Evolutionary conservation across 2,797 vertebrate genomes (phyloP).

Genomic region (Poecilia velifera): DNA sequence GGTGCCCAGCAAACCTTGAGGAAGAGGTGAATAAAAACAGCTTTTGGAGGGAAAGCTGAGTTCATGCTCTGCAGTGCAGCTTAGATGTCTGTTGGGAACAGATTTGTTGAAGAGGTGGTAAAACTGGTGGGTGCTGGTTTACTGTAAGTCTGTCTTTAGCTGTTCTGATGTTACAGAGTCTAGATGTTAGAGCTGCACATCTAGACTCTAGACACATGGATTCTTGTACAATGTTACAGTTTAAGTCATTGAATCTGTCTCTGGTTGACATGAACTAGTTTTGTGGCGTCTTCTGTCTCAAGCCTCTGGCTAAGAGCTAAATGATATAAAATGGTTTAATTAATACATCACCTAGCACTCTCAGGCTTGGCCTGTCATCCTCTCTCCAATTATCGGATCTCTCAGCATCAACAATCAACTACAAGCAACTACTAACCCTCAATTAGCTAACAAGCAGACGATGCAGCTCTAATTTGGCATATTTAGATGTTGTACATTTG

Average conservation of each 20-base stretch:
- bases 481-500: background rate
- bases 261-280: background rate
- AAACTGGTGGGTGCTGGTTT: too few relatives aligned
- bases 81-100: background rate
- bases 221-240: background rate
- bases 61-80: background rate
- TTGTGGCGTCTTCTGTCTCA: background rate
- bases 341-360: background rate
- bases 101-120: too few relatives aligned
- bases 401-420: background rate
- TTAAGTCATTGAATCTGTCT: background rate
- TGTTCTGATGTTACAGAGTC: too few relatives aligned
- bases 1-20: slow-evolving; percentile 3
- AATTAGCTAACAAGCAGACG: background rate
- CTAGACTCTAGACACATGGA: background rate
- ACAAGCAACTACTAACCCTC: background rate
- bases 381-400: background rate
- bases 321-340: background rate
- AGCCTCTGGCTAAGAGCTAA: background rate
- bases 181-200: too few relatives aligned
- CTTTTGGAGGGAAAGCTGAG: background rate
- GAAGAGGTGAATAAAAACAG: background rate
- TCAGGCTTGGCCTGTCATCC: background rate
- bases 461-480: background rate
- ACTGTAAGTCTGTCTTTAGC: too few relatives aligned